Base-by-base conservation (phyloP, 2,797 vertebrate species). In the Bovichtus variegatus region DNA sequence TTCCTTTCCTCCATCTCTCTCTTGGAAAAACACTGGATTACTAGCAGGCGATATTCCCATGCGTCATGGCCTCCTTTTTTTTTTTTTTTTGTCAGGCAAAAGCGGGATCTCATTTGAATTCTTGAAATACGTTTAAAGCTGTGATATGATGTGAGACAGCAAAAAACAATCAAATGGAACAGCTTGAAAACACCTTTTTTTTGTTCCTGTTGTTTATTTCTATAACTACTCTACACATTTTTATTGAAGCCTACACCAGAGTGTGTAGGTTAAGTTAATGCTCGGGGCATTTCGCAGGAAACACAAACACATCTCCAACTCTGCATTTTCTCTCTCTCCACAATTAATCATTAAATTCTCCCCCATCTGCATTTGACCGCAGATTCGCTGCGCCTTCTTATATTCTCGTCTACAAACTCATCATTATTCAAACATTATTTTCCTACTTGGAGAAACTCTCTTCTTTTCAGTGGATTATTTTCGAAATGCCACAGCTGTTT, bases 401-500 rank as follows among this genome's bases (percentile, higher is more conserved):
- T 76, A 81, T 79, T 70, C 69, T 62, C 11, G 18, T 84, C 80
- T 41, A 64, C 72, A 84, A 81, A 85, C 76, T 72, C 59, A 38
- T 75, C 71, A 79, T 85, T 55, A 62, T 74, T 84, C 85, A 74
- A 68, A 69, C 44, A 43, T 74, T 84, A 69, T 83, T 82, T 77
- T 74, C 25, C 55, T 77, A 40, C 55, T 44, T 41, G 58, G 49
- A 81, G 71, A 80, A 80, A 75, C 64, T 58, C 46, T 73, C 57
- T 69, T 41, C n/a, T 51, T 73, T 79, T 82, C 47, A 79, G 72
- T 34, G 72, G 81, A 81, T 60, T 40, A 53, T 72, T 89, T 83
- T 85, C 74, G 86, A 90, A 90, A 83, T 71, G 78, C 69, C 83
- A 58, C 80, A 74, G 85, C 78, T 82, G 80, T 77, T 87, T 51